Evolutionary conservation across 2,888 invertebrate genomes (phyloP).

Genomic region (Laspeyria flexula): DNA sequence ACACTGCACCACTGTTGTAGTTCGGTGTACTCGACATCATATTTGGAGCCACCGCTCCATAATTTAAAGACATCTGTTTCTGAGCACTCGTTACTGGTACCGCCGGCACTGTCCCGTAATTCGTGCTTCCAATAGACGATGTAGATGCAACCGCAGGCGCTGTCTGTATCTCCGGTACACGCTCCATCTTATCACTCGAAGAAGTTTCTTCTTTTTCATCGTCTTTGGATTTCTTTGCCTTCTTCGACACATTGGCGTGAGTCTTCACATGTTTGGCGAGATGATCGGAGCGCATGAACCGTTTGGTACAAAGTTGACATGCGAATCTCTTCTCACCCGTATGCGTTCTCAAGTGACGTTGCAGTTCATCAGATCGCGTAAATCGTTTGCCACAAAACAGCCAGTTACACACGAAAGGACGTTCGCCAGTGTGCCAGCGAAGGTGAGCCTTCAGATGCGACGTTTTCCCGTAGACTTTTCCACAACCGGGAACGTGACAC

Average conservation of each 20-base stretch:
- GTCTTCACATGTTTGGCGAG: conserved; percentile 97
- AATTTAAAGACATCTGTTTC: conserved; percentile 65
- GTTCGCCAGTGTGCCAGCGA: conserved; percentile 97
- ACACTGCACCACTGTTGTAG: conserved; percentile 64
- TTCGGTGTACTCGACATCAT: conserved; percentile 54
- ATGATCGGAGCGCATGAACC: conserved; percentile 97
- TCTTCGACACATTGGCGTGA: conserved; percentile 89
- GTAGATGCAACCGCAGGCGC: conserved; percentile 25
- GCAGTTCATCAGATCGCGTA: conserved; percentile 96
- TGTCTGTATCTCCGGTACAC: conserved; percentile 22
- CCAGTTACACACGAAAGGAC: conserved; percentile 96
- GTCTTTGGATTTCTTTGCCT: conserved; percentile 74
- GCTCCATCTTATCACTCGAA: conserved; percentile 55
- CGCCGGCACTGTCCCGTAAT: conserved; percentile 70
- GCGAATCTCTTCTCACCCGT: conserved; percentile 96
- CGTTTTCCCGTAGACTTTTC: conserved; percentile 96
- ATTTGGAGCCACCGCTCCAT: conserved; percentile 65
- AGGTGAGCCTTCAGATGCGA: conserved; percentile 97
- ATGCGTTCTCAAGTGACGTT: conserved; percentile 95
- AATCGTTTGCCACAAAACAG: conserved; percentile 95
- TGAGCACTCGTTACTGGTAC: conserved; percentile 57
- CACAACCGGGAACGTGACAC: conserved; percentile 95
- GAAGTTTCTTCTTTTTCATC: conserved; percentile 75
- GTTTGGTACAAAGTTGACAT: conserved; percentile 94
- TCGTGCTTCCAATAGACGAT: conserved; percentile 61